phyloP scores from a whole-genome alignment of 2,888 invertebrate species.

The Eremobia ochroleuca region DNA sequence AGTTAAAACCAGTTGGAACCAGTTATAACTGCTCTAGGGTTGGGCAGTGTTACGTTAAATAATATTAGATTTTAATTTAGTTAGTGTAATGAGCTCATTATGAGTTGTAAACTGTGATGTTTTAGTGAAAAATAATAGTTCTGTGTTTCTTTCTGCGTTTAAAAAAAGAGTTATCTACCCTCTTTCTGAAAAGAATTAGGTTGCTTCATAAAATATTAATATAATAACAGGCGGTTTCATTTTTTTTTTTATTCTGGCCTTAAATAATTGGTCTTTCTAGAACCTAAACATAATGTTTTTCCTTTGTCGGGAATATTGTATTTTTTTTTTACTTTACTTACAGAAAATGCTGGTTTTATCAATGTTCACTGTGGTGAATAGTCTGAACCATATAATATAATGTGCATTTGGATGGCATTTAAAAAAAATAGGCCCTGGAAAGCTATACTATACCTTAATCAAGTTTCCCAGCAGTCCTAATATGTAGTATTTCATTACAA shows the following conservation, averaged over 20 bases:
- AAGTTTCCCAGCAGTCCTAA: not conserved
- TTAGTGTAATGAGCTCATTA: conserved; percentile 7
- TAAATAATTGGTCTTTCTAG: not conserved
- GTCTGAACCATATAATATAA: too few relatives aligned
- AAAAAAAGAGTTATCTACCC: not conserved
- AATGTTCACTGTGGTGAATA: not conserved
- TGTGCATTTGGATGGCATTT: not conserved
- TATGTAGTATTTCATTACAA: not conserved
- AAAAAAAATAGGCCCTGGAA: not conserved
- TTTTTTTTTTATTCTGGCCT: not conserved
- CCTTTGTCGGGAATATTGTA: not conserved
- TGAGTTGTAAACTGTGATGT: conserved; percentile 6
- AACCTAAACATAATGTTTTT: not conserved
- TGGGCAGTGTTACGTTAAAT: conserved; percentile 31
- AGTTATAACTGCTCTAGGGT: conserved; percentile 54
- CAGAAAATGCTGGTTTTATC: not conserved
- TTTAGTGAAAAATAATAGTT: conserved; percentile 6
- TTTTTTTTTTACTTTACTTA: not conserved
- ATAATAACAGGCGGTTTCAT: not conserved
- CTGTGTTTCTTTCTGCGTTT: conserved; percentile 16
- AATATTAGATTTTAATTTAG: conserved; percentile 37
- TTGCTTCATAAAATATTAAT: not conserved
- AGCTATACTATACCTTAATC: not conserved
- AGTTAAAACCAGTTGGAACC: conserved; percentile 60
- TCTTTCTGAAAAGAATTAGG: not conserved